phyloP scores from a whole-genome alignment of 2,888 invertebrate species.

The Melanotus villosus region DNA sequence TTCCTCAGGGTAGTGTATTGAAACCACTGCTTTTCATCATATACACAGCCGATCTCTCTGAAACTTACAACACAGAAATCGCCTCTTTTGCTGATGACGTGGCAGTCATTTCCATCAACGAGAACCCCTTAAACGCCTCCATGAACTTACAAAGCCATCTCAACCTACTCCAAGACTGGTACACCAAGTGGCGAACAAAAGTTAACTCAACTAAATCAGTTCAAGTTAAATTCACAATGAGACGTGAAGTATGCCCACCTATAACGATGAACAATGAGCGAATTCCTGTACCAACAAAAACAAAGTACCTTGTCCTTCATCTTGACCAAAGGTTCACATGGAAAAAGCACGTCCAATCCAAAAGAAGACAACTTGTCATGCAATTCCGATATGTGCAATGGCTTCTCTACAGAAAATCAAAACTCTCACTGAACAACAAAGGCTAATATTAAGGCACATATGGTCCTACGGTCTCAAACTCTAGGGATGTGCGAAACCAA shows the following conservation, averaged over 20 bases:
- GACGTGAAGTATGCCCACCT: not conserved
- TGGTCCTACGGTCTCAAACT: too few relatives aligned
- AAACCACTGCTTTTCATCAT: not conserved
- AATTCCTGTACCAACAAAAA: too few relatives aligned
- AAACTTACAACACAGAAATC: not conserved
- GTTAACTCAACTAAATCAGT: not conserved
- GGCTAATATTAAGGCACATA: too few relatives aligned
- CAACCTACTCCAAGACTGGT: conserved; percentile 1
- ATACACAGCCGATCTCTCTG: not conserved
- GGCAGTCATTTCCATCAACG: not conserved
- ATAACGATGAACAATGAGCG: too few relatives aligned
- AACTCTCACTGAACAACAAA: too few relatives aligned
- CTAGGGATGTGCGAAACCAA: too few relatives aligned
- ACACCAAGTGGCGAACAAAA: not conserved
- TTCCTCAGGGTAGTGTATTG: not conserved
- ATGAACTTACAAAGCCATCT: not conserved
- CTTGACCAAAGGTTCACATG: too few relatives aligned
- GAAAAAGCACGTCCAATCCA: too few relatives aligned
- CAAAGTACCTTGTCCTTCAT: too few relatives aligned
- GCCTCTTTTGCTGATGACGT: conserved; percentile 5
- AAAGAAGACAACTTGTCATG: too few relatives aligned
- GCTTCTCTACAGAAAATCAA: too few relatives aligned
- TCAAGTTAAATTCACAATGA: not conserved
- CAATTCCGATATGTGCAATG: too few relatives aligned
- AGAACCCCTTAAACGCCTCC: conserved; percentile 1